Conservation (phyloP, 2,113 vertebrate species). For the Agapornis roseicollis region DNA sequence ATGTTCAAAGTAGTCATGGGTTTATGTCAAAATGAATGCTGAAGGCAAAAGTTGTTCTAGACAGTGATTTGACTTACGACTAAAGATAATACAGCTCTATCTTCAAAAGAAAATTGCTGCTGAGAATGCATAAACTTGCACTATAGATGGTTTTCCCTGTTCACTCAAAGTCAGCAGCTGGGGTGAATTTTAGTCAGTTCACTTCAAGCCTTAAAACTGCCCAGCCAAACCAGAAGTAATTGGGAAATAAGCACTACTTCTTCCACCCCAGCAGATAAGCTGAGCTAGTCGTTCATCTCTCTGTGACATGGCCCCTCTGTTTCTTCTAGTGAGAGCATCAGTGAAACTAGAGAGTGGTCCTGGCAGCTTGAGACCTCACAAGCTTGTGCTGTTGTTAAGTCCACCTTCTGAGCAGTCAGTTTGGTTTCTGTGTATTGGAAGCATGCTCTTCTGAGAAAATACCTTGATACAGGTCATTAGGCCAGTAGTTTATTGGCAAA, state of each 20-base stretch:
- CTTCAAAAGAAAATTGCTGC: neutral
- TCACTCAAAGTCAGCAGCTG: neutral
- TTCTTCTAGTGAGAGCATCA: neutral
- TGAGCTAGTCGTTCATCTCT: neutral
- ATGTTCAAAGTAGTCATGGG: neutral
- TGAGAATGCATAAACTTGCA: neutral
- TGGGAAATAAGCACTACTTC: neutral
- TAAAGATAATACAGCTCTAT: neutral
- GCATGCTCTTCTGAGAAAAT: neutral
- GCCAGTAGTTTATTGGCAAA: neutral
- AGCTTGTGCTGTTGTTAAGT: neutral
- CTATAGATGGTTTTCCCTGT: neutral
- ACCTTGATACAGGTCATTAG: neutral
- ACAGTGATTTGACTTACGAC: neutral
- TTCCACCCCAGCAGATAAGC: neutral
- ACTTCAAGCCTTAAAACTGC: neutral
- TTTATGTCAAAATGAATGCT: neutral
- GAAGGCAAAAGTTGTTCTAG: neutral
- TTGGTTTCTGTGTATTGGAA: neutral
- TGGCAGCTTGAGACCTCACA: neutral
- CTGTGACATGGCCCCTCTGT: neutral
- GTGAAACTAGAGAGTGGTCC: neutral
- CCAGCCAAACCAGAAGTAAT: neutral
- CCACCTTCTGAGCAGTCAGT: neutral
- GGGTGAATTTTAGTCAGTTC: neutral